phyloP scores from a whole-genome alignment of 2,888 invertebrate species.

The Serripes groenlandicus region DNA sequence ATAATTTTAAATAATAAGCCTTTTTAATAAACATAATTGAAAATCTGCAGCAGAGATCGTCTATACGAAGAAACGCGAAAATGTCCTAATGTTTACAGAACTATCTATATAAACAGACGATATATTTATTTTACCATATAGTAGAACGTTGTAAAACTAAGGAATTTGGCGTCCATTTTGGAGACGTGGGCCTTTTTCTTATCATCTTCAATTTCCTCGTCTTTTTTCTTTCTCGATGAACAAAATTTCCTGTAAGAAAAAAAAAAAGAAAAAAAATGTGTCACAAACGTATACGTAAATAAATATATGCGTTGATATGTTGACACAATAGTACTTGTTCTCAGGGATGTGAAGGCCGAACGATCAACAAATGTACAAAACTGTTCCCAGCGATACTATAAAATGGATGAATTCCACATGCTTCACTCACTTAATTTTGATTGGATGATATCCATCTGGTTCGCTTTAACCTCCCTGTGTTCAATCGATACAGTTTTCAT shows the following conservation, averaged over 20 bases:
- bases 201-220: conserved; percentile 81
- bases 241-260: conserved; percentile 13
- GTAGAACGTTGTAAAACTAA: conserved; percentile 85
- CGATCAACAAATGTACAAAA: too few species aligned
- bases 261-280: neutral
- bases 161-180: conserved; percentile 84
- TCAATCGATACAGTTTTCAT: neutral
- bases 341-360: too few species aligned
- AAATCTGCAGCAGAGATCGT: too few species aligned
- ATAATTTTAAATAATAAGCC: too few species aligned
- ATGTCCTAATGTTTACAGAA: too few species aligned
- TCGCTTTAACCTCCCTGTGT: neutral
- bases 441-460: neutral
- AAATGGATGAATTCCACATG: too few species aligned
- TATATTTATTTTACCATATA: conserved; percentile 77
- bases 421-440: neutral
- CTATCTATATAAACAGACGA: neutral
- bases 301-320: too few species aligned
- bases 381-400: too few species aligned
- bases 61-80: too few species aligned
- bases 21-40: too few species aligned
- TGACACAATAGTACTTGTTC: too few species aligned
- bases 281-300: too few species aligned
- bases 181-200: conserved; percentile 81
- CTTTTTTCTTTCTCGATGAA: conserved; percentile 68